Percentiles rank a stretch among this genome's conserved stretches.
Evolutionary conservation across 2,797 vertebrate species (phyloP).

Genomic region (Enteromius anoplus): DNA sequence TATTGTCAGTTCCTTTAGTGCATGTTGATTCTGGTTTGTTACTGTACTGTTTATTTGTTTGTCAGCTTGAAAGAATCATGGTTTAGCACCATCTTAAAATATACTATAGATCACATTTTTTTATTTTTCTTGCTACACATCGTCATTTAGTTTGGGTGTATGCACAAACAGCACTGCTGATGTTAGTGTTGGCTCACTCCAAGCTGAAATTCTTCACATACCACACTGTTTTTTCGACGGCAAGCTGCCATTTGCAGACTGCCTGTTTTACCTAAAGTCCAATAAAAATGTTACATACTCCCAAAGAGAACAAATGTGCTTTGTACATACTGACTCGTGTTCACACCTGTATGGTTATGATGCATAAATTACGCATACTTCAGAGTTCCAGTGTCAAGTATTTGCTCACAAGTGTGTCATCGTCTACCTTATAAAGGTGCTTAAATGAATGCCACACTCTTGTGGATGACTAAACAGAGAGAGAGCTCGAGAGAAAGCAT

Average conservation of each 20-base stretch:
- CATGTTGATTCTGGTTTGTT: conserved; percentile 21
- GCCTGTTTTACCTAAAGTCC: neutral
- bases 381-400: neutral
- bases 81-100: neutral
- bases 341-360: conserved; percentile 13
- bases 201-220: conserved; percentile 40
- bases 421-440: neutral
- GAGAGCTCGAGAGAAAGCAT: neutral
- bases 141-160: neutral
- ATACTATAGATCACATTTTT: neutral
- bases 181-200: conserved; percentile 15
- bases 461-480: neutral
- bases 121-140: neutral
- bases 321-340: neutral
- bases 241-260: neutral
- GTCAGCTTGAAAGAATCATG: neutral
- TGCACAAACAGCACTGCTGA: neutral
- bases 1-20: neutral
- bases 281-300: conserved; percentile 8
- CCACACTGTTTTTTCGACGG: neutral
- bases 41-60: neutral
- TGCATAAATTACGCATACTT: conserved; percentile 7
- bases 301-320: conserved; percentile 14
- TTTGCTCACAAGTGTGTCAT: conserved; percentile 14
- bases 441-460: neutral